Evolutionary conservation across 2,113 vertebrate genomes (phyloP).

Genomic region (Ranitomeya variabilis): DNA sequence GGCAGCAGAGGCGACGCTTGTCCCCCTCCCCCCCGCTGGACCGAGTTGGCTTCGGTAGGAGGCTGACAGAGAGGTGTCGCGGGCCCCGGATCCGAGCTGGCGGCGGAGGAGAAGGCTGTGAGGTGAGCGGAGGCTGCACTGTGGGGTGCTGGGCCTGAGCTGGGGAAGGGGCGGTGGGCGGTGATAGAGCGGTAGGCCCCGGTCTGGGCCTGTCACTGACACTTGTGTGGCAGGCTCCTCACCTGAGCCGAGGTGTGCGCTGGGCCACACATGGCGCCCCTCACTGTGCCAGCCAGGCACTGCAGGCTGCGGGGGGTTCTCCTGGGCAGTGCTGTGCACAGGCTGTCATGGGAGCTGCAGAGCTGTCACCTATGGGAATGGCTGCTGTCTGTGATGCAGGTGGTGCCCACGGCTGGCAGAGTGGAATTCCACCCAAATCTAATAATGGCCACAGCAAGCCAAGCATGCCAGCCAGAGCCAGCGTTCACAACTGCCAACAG

Average conservation of each 20-base stretch:
- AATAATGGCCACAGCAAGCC: no score
- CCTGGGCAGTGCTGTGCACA: no score
- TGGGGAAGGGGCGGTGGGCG: conserved; percentile 24
- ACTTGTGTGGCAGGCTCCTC: background rate
- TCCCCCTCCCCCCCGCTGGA: conserved; percentile 42
- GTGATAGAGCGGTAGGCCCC: conserved; percentile 2
- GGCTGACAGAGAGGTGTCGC: conserved; percentile 35
- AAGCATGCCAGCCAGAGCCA: no score
- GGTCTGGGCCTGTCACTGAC: conserved; percentile 44
- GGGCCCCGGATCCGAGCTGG: conserved; percentile 38
- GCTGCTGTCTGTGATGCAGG: no score
- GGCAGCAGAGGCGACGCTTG: conserved; percentile 30
- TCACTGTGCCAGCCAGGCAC: no score
- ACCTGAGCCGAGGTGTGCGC: conserved; percentile 4
- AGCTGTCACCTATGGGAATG: no score
- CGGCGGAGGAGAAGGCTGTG: conserved; percentile 39
- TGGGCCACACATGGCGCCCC: no score
- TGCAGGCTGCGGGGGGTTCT: no score
- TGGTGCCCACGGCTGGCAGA: no score
- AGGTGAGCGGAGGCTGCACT: background rate
- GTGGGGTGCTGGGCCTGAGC: conserved; percentile 1
- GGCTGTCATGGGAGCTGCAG: no score
- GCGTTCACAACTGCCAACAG: no score
- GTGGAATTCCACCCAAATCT: no score
- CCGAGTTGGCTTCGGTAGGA: background rate